Conservation (phyloP, 2,797 vertebrate genomes). For the Hoplostethus mediterraneus region DNA sequence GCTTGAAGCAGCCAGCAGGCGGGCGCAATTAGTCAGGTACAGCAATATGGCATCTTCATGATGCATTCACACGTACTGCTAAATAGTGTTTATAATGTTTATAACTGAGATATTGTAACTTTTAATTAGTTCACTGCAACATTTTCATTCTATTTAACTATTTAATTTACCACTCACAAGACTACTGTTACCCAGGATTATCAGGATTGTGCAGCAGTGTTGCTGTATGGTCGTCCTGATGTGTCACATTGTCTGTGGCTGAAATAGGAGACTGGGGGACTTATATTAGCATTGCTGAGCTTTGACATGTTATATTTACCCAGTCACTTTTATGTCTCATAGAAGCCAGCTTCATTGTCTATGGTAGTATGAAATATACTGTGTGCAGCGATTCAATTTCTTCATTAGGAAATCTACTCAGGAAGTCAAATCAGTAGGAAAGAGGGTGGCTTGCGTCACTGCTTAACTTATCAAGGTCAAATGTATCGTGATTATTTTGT, state of each 20-base stretch:
- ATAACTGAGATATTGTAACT: not conserved
- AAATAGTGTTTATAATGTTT: not conserved
- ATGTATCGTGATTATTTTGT: conserved; percentile 24
- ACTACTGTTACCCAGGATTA: not conserved
- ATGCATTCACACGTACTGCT: conserved; percentile 12
- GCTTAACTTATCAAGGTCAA: conserved; percentile 37
- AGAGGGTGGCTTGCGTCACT: conserved; percentile 15
- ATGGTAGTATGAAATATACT: not conserved
- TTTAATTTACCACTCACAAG: too few species aligned
- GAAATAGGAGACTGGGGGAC: conserved; percentile 6
- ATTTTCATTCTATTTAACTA: too few species aligned
- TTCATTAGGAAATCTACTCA: not conserved
- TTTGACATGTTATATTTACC: conserved; percentile 6
- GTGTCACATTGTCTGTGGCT: conserved; percentile 27
- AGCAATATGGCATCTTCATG: conserved; percentile 54
- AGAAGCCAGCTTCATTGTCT: not conserved
- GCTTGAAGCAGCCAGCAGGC: conserved; percentile 62
- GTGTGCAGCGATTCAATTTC: not conserved
- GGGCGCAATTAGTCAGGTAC: conserved; percentile 75
- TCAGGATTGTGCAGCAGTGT: conserved; percentile 2
- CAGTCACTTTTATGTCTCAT: conserved; percentile 5
- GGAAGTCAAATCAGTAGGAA: not conserved
- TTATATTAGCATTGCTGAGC: conserved; percentile 6
- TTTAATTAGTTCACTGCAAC: too few species aligned
- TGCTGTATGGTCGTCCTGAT: not conserved